These are phyloP conservation scores for Atopsyche davidsoni DNA, from an alignment of 1,140 invertebrate species.

Conservation along the genomic window DNA sequence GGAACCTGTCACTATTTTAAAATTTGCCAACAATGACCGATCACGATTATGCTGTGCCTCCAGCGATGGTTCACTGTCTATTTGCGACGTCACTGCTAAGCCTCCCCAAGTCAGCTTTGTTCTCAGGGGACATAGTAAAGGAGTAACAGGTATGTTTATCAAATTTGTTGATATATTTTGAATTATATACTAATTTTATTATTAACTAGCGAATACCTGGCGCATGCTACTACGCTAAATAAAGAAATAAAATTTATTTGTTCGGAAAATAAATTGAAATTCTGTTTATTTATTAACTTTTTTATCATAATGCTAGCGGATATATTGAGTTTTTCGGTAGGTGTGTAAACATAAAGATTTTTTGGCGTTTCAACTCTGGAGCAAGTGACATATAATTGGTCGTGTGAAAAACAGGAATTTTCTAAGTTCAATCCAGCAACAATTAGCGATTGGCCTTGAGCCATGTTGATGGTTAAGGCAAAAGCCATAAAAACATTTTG, in stretches of 20 bases:
- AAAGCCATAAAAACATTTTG: conserved; percentile 6
- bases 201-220: neutral
- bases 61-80: conserved; percentile 70
- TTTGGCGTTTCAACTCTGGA: too few relatives aligned
- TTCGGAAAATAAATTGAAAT: too few relatives aligned
- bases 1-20: conserved; percentile 71
- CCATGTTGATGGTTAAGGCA: too few relatives aligned
- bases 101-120: conserved; percentile 66
- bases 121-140: conserved; percentile 67
- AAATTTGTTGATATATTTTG: neutral
- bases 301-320: too few relatives aligned
- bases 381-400: too few relatives aligned
- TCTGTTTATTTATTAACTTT: too few relatives aligned
- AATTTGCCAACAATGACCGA: conserved; percentile 84
- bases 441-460: too few relatives aligned
- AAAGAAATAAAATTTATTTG: conserved; percentile 7
- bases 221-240: too few relatives aligned
- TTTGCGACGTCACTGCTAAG: conserved; percentile 69
- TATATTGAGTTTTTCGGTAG: too few relatives aligned
- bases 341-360: too few relatives aligned
- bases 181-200: neutral
- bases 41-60: conserved; percentile 76
- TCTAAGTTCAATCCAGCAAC: too few relatives aligned
- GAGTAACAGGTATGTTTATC: conserved; percentile 61
- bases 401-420: too few relatives aligned